A percentile compares a stretch with the other conserved stretches of the same genome.
Conservation (phyloP, 2,888 invertebrate genomes). For the Cacoxenus indagator region DNA sequence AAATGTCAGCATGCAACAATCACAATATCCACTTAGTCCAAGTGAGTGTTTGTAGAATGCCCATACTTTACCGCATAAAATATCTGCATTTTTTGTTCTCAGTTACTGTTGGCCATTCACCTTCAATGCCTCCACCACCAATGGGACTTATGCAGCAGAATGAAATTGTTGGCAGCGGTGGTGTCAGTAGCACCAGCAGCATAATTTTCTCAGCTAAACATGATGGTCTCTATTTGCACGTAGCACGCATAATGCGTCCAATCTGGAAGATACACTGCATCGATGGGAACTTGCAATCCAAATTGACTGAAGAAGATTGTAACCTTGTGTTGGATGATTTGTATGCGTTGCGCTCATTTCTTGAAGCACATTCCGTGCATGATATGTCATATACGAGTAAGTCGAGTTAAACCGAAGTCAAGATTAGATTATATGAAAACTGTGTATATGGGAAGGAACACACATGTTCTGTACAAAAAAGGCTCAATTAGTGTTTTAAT, state of each 20-base stretch:
- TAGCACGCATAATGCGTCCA: conserved; percentile 88
- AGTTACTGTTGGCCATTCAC: background rate
- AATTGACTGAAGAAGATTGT: conserved; percentile 79
- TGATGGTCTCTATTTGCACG: conserved; percentile 92
- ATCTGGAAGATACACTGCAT: conserved; percentile 89
- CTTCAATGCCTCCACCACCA: background rate
- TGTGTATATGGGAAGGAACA: too few species aligned
- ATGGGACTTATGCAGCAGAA: background rate
- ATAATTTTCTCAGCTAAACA: conserved; percentile 85
- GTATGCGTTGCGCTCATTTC: conserved; percentile 81
- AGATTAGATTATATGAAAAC: too few species aligned
- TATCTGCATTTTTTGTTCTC: background rate
- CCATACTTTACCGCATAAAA: background rate
- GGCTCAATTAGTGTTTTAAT: too few species aligned
- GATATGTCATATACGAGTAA: conserved; percentile 66
- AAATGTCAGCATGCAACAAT: conserved; percentile 68
- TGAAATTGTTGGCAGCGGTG: background rate
- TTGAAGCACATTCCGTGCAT: conserved; percentile 77
- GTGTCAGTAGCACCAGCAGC: background rate
- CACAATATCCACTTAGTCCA: conserved; percentile 69
- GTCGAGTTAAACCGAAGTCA: conserved; percentile 9
- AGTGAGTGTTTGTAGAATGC: conserved; percentile 60
- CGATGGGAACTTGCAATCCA: conserved; percentile 78
- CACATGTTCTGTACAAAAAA: too few species aligned
- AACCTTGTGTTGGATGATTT: conserved; percentile 81